Conservation (phyloP, 2,113 vertebrate species). For the Gila orcuttii region DNA sequence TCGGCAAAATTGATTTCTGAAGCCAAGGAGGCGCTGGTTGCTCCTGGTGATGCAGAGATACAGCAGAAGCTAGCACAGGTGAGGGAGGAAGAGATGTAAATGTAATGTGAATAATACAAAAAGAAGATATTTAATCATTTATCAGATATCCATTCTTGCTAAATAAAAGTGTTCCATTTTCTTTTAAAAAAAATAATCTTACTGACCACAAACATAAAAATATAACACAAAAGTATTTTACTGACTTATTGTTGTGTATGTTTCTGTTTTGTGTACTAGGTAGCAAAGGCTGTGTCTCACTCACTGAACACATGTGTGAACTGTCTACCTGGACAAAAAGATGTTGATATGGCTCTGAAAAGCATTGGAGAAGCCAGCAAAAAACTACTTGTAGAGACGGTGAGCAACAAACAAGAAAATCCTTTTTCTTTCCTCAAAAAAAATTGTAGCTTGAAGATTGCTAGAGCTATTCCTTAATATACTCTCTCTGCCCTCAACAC, state of each 20-base stretch:
- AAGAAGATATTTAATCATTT: neutral
- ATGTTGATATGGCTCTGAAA: slow-evolving; percentile 95
- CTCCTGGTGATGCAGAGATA: slow-evolving; percentile 92
- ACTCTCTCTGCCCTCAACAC: neutral
- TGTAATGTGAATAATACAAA: too few relatives aligned
- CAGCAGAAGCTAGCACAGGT: slow-evolving; percentile 98
- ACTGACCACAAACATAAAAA: neutral
- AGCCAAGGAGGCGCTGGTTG: slow-evolving; percentile 90
- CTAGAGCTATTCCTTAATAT: neutral
- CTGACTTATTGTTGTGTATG: neutral
- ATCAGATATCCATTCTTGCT: neutral
- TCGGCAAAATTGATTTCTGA: slow-evolving; percentile 94
- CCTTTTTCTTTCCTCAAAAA: neutral
- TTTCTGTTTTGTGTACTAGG: slow-evolving; percentile 71
- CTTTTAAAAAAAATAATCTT: neutral
- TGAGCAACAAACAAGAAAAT: slow-evolving; percentile 67
- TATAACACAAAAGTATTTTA: too few relatives aligned
- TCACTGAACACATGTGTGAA: slow-evolving; percentile 97
- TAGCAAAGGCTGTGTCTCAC: slow-evolving; percentile 96
- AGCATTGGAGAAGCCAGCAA: slow-evolving; percentile 98
- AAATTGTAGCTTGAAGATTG: neutral
- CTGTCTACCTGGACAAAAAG: slow-evolving; percentile 96
- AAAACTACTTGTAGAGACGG: slow-evolving; percentile 92
- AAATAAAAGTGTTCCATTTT: neutral
- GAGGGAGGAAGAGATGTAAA: slow-evolving; percentile 48